Conservation (phyloP, 2,113 vertebrate species). For the Pituophis catenifer region DNA sequence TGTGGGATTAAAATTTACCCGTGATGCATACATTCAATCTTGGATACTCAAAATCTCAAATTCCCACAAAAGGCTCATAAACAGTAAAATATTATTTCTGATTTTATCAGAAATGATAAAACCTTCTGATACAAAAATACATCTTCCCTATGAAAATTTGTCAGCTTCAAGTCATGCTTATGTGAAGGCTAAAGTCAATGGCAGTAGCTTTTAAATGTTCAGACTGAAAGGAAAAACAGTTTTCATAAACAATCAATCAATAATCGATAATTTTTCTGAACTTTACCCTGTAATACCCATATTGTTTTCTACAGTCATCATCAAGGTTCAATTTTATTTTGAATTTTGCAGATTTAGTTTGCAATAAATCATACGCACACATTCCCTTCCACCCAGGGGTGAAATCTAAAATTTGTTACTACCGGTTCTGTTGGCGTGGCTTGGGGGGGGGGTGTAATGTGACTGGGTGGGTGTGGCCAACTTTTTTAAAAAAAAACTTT, state of each 20-base stretch:
- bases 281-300: not conserved
- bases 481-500: too few species aligned
- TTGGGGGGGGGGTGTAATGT: too few species aligned
- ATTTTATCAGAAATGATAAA: not conserved
- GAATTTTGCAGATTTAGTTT: not conserved
- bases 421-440: too few species aligned
- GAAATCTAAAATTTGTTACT: too few species aligned
- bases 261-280: not conserved
- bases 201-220: not conserved
- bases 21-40: not conserved
- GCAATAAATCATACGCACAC: conserved; percentile 22
- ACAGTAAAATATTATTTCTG: not conserved
- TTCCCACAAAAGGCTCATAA: not conserved
- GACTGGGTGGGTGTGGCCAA: too few species aligned
- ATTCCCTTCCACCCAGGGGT: not conserved
- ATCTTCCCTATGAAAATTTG: conserved; percentile 31
- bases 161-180: not conserved
- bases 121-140: not conserved
- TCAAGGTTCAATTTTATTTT: conserved; percentile 10
- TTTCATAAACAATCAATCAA: not conserved
- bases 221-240: not conserved
- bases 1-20: conserved; percentile 2
- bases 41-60: not conserved
- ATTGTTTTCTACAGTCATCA: not conserved
- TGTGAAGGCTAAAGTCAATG: not conserved